These are phyloP conservation scores for Prunella fulvescens DNA, from an alignment of 2,113 vertebrate species.

Conservation along the genomic window DNA sequence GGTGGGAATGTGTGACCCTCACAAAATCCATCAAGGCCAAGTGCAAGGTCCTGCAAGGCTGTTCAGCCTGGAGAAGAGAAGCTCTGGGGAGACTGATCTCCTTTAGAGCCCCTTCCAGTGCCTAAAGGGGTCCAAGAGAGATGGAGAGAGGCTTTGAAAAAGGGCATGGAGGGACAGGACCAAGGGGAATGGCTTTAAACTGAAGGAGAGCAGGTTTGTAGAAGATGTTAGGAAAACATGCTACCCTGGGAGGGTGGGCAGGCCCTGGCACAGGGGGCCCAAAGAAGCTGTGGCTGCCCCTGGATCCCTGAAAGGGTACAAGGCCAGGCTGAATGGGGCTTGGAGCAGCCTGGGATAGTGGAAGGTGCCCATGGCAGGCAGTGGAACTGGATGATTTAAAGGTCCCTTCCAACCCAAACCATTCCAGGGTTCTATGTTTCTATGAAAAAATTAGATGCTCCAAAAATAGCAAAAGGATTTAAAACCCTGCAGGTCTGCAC, in stretches of 20 bases:
- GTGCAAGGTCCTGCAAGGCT: not conserved
- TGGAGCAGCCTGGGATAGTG: not conserved
- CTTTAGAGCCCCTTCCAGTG: not conserved
- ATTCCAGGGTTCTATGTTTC: not conserved
- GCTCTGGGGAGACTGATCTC: not conserved
- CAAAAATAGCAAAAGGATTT: not conserved
- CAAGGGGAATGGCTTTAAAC: not conserved
- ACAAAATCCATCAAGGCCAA: not conserved
- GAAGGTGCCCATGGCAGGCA: not conserved
- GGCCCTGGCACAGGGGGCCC: not conserved
- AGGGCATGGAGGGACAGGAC: not conserved
- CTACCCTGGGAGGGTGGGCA: not conserved
- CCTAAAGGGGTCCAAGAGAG: not conserved
- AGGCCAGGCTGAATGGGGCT: not conserved
- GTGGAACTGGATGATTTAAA: not conserved
- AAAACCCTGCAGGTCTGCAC: not conserved
- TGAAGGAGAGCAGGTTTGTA: not conserved
- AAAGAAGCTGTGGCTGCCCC: not conserved
- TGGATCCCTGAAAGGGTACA: not conserved
- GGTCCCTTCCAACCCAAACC: not conserved
- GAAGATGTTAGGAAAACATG: not conserved
- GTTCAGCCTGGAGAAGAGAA: not conserved
- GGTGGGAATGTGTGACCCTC: not conserved
- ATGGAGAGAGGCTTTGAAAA: not conserved
- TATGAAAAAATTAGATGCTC: not conserved